phyloP scores from a whole-genome alignment of 1,140 invertebrate species.

The Drosophila ambigua region DNA sequence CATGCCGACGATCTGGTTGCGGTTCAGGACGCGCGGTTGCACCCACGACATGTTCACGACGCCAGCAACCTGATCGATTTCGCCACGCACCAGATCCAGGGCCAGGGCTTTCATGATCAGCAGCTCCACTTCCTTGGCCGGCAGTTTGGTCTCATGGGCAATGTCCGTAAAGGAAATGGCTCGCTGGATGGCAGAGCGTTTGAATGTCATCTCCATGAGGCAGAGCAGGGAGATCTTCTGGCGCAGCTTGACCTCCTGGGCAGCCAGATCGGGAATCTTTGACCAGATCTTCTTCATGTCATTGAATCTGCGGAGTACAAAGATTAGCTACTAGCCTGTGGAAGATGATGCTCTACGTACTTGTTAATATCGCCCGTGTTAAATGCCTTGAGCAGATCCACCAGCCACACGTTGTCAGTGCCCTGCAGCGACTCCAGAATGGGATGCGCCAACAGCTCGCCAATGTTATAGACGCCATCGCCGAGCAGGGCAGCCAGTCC shows the following conservation, averaged over 20 bases:
- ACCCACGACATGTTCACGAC: constrained; percentile 95
- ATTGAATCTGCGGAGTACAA: constrained; percentile 88
- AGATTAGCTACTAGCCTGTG: neutral
- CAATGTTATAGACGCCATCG: constrained; percentile 98
- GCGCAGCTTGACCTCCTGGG: constrained; percentile 92
- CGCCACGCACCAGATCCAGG: constrained; percentile 96
- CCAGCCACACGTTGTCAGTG: constrained; percentile 94
- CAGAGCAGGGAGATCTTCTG: constrained; percentile 98
- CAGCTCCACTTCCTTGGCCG: constrained; percentile 94
- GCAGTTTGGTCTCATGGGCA: constrained; percentile 92
- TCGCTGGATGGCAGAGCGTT: constrained; percentile 88
- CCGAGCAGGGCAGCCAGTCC: constrained; percentile 97
- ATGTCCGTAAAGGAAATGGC: constrained; percentile 97
- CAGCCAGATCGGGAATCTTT: constrained; percentile 93
- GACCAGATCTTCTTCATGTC: constrained; percentile 91
- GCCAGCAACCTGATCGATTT: constrained; percentile 95
- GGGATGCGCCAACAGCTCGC: constrained; percentile 97
- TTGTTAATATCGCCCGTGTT: constrained; percentile 94
- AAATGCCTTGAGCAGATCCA: constrained; percentile 95
- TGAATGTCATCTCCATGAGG: constrained; percentile 97
- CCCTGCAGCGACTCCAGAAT: constrained; percentile 93
- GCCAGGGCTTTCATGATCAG: constrained; percentile 99
- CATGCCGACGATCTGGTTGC: constrained; percentile 90
- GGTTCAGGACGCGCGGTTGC: constrained; percentile 94
- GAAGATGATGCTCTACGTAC: constrained; percentile 20